Conservation (phyloP, 64 coral and sea anemone genomes). For the Pachyseris speciosa region DNA sequence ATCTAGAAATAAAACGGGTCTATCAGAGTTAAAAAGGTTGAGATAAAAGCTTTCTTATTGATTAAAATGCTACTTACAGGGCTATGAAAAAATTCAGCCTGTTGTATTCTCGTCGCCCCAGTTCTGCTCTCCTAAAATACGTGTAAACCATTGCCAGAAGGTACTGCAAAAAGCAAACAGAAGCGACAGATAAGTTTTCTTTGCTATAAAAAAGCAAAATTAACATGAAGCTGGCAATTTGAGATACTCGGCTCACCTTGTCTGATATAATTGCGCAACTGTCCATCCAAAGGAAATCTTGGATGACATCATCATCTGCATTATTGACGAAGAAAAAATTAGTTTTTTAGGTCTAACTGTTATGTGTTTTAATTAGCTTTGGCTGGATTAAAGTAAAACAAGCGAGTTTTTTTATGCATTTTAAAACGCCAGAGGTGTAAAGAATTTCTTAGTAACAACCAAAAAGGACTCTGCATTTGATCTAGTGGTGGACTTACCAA, state of each 20-base stretch:
- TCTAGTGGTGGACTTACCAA: constrained; percentile 58
- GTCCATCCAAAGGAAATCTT: constrained; percentile 99
- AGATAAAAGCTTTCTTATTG: no score
- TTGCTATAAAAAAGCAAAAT: no score
- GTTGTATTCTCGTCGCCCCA: constrained; percentile 90
- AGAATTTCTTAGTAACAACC: neutral
- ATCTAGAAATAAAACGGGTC: constrained; percentile 1
- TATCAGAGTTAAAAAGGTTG: neutral
- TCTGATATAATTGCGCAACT: constrained; percentile 96
- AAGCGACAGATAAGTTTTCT: neutral
- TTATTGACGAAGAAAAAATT: constrained; percentile 7
- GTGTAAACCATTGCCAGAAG: constrained; percentile 97
- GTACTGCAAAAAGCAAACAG: constrained; percentile 62
- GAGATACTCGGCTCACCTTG: constrained; percentile 85
- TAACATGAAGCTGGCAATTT: no score
- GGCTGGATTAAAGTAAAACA: neutral
- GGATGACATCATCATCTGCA: constrained; percentile 97
- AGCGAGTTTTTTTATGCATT: neutral
- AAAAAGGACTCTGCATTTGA: neutral
- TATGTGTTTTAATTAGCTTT: neutral
- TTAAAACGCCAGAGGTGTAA: no score
- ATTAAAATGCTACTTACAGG: constrained; percentile 99
- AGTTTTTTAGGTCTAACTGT: neutral
- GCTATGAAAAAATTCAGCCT: constrained; percentile 97
- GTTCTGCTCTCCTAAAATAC: constrained; percentile 94